phyloP scores from a whole-genome alignment of 2,797 vertebrate species.

The Nyctibius grandis region DNA sequence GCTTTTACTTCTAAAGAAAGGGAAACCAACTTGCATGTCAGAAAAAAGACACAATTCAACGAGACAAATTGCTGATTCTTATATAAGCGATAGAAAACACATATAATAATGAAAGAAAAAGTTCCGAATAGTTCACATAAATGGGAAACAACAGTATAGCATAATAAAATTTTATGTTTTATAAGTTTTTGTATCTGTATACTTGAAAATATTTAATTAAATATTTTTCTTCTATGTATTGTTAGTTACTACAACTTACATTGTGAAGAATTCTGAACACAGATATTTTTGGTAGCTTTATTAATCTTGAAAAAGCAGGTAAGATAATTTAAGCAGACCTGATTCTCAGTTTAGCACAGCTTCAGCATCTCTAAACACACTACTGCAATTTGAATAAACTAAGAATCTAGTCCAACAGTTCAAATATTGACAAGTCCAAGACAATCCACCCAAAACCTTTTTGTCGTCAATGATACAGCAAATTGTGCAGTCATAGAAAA shows the following conservation, averaged over 20 bases:
- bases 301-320: not conserved
- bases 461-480: not conserved
- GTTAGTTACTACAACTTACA: not conserved
- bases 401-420: not conserved
- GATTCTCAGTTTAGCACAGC: not conserved
- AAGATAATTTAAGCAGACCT: not conserved
- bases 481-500: not conserved
- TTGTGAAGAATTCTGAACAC: not conserved
- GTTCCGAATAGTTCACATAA: not conserved
- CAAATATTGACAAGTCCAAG: not conserved
- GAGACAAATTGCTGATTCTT: not conserved
- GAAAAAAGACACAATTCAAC: rapidly evolving
- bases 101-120: not conserved
- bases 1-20: not conserved
- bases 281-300: not conserved
- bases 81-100: not conserved
- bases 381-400: not conserved
- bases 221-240: not conserved
- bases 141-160: not conserved
- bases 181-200: not conserved
- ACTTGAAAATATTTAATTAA: not conserved
- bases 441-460: not conserved
- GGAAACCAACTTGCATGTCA: not conserved
- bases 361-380: not conserved
- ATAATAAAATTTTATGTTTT: not conserved